phyloP scores from a whole-genome alignment of 35 echinoderm and acorn worm species.

The Holothuria glaberrima region DNA sequence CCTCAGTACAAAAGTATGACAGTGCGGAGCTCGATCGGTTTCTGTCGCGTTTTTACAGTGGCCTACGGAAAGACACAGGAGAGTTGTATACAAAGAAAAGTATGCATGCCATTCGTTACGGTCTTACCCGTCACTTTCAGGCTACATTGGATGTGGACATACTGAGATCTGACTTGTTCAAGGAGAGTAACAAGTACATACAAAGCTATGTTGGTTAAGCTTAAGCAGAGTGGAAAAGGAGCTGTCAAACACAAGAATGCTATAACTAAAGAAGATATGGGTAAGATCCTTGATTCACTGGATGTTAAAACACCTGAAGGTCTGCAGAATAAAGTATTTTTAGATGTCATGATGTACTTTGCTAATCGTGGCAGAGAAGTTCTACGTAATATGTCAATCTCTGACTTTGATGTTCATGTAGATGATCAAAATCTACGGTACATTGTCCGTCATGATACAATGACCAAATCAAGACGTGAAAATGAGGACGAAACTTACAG shows the following conservation, averaged over 20 bases:
- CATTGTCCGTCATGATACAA: conserved; percentile 37
- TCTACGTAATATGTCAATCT: conserved; percentile 50
- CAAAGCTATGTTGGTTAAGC: conserved; percentile 75
- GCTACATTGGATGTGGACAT: conserved; percentile 58
- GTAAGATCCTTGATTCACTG: conserved; percentile 74
- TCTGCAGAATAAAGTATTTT: conserved; percentile 65
- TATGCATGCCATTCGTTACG: conserved; percentile 54
- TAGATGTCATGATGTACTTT: conserved; percentile 78
- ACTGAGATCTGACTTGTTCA: conserved; percentile 40
- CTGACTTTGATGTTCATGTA: conserved; percentile 61
- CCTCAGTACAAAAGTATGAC: neutral
- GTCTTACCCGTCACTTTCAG: conserved; percentile 68
- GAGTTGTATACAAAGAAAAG: conserved; percentile 68
- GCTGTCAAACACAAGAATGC: conserved; percentile 63
- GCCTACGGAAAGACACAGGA: conserved; percentile 21
- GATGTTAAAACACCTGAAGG: conserved; percentile 69
- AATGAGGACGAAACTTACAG: conserved; percentile 68
- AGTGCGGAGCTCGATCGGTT: conserved; percentile 40
- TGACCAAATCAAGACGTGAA: conserved; percentile 82
- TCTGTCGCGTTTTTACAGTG: conserved; percentile 50
- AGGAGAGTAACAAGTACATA: conserved; percentile 60
- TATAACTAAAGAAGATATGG: conserved; percentile 67
- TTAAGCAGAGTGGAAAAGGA: conserved; percentile 68
- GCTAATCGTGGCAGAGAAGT: conserved; percentile 64
- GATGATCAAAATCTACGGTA: conserved; percentile 71